Evolutionary conservation across 1,140 invertebrate genomes (phyloP), one percentile per base, ranked within the genome.

Genomic region (Bombus soroeensis): DNA sequence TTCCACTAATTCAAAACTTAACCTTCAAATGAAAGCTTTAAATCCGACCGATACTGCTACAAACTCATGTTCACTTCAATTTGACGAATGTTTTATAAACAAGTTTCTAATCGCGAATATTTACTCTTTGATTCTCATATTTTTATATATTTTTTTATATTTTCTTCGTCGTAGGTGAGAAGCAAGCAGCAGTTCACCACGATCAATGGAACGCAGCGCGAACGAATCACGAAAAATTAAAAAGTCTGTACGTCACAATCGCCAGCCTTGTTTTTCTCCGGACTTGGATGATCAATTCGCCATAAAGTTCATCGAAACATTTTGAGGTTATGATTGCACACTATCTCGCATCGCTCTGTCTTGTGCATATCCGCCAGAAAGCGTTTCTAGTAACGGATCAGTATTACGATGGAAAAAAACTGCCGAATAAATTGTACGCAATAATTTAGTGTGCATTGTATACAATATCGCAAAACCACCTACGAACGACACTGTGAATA

Each of bases 141-240:
- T 12, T 18, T 59, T 25, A 8, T 59, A 28, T 62, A 62, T n/a
- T 62, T 28, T 25, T 25, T 59, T 59, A 28, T 59, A 59, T 64
- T 64, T 18, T 34, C 43, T 32, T 39, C 0, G 0, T 78, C 2
- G 4, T 86, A 95, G 94, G 94, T 73, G 94, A 95, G 64, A 95
- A 94, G 80, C 94, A 95, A 83, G 94, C 94, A 37, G 94, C 94
- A 10, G 94, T 95, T 81, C 93, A 95, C 89, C 94, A 95, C 75
- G 94, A 95, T 87, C 94, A 95, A 79, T 95, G 94, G 94, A 95
- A 94, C 71, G 72, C 93, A 28, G 93, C 92, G 12, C 80, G 32
- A 62, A 88, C 87, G 13, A 89, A 92, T 70, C 85, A 64, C 22
- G 73, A 74, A 47, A 39, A n/a, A 84, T 39, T 74, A n/a, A 76